Evolutionary conservation across 2,797 vertebrate species (phyloP).

Genomic region (Chaetodon trifasciatus): DNA sequence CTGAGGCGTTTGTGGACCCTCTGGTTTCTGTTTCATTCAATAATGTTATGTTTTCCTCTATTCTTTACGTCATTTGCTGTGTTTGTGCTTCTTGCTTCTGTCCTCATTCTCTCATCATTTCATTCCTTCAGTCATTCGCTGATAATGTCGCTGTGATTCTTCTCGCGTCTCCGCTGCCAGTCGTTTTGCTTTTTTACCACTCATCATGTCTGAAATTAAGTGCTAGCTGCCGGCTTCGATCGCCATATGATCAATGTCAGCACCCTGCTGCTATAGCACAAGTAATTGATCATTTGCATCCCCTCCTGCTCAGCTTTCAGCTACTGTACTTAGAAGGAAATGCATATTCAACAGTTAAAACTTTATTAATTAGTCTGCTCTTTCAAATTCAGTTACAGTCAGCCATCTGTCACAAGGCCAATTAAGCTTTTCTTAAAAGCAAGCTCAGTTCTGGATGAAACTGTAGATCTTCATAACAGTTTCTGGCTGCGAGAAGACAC

Average conservation of each 20-base stretch:
- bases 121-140: background rate
- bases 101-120: background rate
- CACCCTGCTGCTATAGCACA: conserved; percentile 7
- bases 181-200: background rate
- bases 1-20: background rate
- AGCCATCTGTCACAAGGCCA: conserved; percentile 24
- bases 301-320: conserved; percentile 5
- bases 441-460: conserved; percentile 10
- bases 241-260: conserved; percentile 11
- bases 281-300: conserved; percentile 31
- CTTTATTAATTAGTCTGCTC: conserved; percentile 2
- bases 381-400: conserved; percentile 7
- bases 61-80: background rate
- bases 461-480: background rate
- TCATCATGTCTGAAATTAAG: background rate
- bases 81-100: background rate
- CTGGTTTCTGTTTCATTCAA: conserved; percentile 7
- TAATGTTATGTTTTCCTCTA: background rate
- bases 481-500: background rate
- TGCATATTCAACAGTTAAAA: conserved; percentile 14
- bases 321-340: background rate
- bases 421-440: conserved; percentile 27
- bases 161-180: background rate
- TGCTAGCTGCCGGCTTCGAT: background rate
- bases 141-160: background rate